phyloP scores from a whole-genome alignment of 2,113 vertebrate genomes.

The Heteronetta atricapilla region DNA sequence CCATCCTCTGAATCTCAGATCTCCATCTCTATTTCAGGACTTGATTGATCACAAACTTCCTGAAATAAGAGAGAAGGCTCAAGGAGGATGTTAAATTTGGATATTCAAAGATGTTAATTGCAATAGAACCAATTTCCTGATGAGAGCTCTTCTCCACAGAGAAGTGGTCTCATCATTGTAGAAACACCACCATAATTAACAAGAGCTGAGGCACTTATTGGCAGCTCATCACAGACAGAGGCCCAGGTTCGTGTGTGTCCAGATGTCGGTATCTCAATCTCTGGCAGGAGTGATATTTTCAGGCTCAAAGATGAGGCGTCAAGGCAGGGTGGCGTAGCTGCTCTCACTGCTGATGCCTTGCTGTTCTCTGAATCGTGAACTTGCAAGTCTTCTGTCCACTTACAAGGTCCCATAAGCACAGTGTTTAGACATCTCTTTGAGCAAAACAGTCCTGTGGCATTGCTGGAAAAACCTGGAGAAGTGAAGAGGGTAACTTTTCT shows the following conservation, averaged over 20 bases:
- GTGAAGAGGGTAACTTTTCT: not conserved
- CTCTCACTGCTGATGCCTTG: not conserved
- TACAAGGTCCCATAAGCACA: not conserved
- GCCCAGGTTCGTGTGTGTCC: conserved; percentile 1
- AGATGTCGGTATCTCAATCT: not conserved
- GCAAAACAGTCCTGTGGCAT: not conserved
- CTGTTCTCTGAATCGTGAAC: not conserved
- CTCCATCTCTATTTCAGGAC: conserved; percentile 43
- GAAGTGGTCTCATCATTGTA: conserved; percentile 58
- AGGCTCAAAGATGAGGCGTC: not conserved
- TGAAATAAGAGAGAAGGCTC: conserved; percentile 52
- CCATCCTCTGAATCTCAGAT: not conserved
- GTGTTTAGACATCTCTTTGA: not conserved
- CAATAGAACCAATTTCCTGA: conserved; percentile 51
- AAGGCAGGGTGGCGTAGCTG: not conserved
- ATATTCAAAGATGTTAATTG: conserved; percentile 63
- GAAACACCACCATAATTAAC: conserved; percentile 46
- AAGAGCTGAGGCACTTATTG: conserved; percentile 1
- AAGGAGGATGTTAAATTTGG: conserved; percentile 63
- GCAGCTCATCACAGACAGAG: not conserved
- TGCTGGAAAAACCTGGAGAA: not conserved
- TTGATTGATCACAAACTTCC: conserved; percentile 53
- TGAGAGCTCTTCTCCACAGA: conserved; percentile 50
- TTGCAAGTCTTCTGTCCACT: not conserved
- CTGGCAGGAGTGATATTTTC: not conserved